Evolutionary conservation across 2,888 invertebrate species (phyloP), one percentile per base, ranked within the genome.

Genomic region (Drosophila tanythrix): DNA sequence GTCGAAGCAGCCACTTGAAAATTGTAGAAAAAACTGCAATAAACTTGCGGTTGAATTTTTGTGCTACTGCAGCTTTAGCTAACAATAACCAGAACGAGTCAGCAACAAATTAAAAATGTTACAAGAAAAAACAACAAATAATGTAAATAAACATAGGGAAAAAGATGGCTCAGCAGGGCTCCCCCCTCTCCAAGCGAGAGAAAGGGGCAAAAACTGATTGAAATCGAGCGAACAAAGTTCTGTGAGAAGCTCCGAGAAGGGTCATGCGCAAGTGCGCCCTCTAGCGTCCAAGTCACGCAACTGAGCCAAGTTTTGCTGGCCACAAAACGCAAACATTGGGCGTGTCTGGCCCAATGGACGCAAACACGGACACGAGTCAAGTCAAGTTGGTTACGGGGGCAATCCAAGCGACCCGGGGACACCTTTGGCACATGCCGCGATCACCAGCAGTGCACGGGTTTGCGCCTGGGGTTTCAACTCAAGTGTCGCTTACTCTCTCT

Each of bases 361-460:
- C 53, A 25, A 10, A 25, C 35, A 53, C 66, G 66, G 79, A 53
- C 80, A 79, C 71, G 68, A 80, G 70, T 74, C 70, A 70, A 64
- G 56, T 62, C 48, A 40, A 52, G 56, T 18, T 57, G 59, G 62
- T 69, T 60, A 40, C 64, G 70, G 73, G 33, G 40, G 55, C 69
- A 55, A 36, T 18, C 46, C 43, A 29, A 50, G 53, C 58, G 72
- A 76, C 70, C 71, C 57, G 65, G 60, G 75, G 62, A 70, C 69
- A 79, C 67, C 77, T 85, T 86, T 79, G 87, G 85, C 85, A 85
- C 85, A 85, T 88, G 85, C 87, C 89, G 85, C 82, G 89, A 83
- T 88, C 85, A 88, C 85, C 85, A 85, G 74, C 89, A 63, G 89
- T 76, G 84, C 60, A 62, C 76, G 81, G 83, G 79, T 74, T 76